Conservation (phyloP, 2,113 vertebrate genomes). For the Carassius gibelio region DNA sequence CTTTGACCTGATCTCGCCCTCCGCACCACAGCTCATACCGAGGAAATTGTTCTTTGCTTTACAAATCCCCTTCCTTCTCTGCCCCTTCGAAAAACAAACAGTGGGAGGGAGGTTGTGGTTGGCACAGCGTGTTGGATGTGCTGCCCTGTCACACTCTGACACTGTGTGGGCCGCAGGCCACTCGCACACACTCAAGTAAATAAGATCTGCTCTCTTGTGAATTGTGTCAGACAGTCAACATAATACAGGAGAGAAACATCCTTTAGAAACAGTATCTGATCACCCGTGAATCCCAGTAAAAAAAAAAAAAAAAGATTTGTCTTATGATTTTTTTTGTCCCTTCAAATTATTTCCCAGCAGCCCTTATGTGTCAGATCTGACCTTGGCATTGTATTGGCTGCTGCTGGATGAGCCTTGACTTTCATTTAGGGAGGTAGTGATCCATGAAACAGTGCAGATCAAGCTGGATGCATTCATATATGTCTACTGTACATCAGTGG, state of each 20-base stretch:
- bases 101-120: neutral
- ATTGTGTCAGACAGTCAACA: constrained; percentile 30
- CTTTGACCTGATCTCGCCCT: constrained; percentile 63
- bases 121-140: neutral
- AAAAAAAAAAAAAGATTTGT: neutral
- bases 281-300: neutral
- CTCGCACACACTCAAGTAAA: constrained; percentile 12
- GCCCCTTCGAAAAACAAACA: constrained; percentile 38
- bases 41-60: constrained; percentile 72
- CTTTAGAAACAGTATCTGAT: neutral
- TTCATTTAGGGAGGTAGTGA: constrained; percentile 34
- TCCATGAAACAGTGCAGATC: constrained; percentile 32
- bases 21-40: constrained; percentile 48
- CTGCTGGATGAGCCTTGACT: neutral
- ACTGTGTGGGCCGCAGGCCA: neutral
- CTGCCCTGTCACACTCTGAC: neutral
- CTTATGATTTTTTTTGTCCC: neutral
- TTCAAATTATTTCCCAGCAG: neutral
- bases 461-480: neutral
- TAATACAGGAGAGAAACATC: constrained; percentile 1
- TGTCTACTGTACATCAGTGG: neutral
- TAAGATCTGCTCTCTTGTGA: constrained; percentile 29
- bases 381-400: constrained; percentile 16
- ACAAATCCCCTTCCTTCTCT: constrained; percentile 51
- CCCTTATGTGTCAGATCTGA: neutral